Percentiles rank a stretch among this genome's conserved stretches.
phyloP scores from a whole-genome alignment of 2,113 vertebrate genomes.

The Heptranchias perlo region DNA sequence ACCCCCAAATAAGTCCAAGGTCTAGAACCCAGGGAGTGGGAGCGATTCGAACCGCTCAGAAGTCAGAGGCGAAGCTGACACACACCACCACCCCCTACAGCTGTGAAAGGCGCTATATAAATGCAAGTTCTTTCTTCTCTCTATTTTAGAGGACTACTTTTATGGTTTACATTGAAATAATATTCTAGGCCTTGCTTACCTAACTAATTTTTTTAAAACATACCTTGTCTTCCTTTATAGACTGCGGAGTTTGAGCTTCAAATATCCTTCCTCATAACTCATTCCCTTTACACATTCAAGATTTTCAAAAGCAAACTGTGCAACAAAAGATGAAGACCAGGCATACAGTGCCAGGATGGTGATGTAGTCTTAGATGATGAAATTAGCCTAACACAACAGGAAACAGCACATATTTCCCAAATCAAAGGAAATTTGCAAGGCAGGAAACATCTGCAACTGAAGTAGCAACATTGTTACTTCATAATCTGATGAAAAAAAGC shows the following conservation, averaged over 20 bases:
- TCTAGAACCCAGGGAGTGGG: too few species aligned
- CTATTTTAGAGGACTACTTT: too few species aligned
- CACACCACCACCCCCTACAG: too few species aligned
- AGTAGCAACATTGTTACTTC: neutral
- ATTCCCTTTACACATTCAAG: neutral
- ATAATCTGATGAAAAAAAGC: neutral
- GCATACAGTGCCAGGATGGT: neutral
- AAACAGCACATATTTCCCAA: neutral
- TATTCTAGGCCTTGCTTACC: too few species aligned
- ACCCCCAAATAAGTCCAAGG: too few species aligned
- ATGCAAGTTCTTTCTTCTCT: too few species aligned
- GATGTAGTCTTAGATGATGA: neutral
- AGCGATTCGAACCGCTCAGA: too few species aligned
- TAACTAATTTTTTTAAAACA: too few species aligned
- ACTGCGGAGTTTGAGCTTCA: neutral
- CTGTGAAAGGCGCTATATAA: too few species aligned
- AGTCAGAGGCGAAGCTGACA: too few species aligned
- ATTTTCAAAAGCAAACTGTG: neutral
- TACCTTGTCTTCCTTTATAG: too few species aligned
- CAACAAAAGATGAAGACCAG: neutral
- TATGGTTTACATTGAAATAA: too few species aligned
- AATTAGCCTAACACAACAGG: slow-evolving; percentile 15
- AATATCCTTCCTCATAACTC: neutral
- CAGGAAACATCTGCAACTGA: slow-evolving; percentile 30
- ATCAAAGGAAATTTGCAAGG: neutral